Conservation (phyloP, 2,797 vertebrate genomes). For the Spinibarbus caldwelli region DNA sequence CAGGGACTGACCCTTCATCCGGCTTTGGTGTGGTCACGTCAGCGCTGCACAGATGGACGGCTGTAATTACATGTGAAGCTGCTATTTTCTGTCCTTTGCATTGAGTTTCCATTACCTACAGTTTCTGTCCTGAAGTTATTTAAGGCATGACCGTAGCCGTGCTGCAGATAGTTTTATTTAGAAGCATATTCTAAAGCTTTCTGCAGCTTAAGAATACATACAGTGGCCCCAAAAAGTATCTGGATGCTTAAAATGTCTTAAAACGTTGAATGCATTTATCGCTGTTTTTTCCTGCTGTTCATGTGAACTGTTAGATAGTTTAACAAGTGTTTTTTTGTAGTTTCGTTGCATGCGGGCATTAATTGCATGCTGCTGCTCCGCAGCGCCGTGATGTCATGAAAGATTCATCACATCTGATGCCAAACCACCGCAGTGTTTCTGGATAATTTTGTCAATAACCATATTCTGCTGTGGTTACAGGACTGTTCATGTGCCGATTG, state of each 20-base stretch:
- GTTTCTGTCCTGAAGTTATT: conserved; percentile 49
- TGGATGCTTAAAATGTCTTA: neutral
- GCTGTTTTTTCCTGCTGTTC: neutral
- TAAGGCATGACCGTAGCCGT: neutral
- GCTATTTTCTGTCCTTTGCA: conserved; percentile 74
- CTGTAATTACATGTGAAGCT: conserved; percentile 78
- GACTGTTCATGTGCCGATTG: conserved; percentile 57
- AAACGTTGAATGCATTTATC: neutral
- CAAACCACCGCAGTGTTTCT: conserved; percentile 67
- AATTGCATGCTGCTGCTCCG: conserved; percentile 52
- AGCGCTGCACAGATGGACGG: conserved; percentile 68
- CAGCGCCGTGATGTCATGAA: conserved; percentile 52
- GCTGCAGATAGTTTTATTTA: neutral
- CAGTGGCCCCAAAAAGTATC: neutral
- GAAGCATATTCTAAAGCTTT: neutral
- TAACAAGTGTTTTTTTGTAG: neutral
- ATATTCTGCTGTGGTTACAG: conserved; percentile 55
- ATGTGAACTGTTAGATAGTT: conserved; percentile 1
- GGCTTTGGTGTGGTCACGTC: conserved; percentile 82
- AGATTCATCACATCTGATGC: conserved; percentile 62
- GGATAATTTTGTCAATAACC: conserved; percentile 65
- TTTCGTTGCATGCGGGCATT: conserved; percentile 50
- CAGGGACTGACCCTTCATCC: conserved; percentile 81
- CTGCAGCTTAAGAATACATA: neutral
- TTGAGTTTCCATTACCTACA: conserved; percentile 72